Conservation (phyloP, 2,888 invertebrate species). For the Ctena decussata region DNA sequence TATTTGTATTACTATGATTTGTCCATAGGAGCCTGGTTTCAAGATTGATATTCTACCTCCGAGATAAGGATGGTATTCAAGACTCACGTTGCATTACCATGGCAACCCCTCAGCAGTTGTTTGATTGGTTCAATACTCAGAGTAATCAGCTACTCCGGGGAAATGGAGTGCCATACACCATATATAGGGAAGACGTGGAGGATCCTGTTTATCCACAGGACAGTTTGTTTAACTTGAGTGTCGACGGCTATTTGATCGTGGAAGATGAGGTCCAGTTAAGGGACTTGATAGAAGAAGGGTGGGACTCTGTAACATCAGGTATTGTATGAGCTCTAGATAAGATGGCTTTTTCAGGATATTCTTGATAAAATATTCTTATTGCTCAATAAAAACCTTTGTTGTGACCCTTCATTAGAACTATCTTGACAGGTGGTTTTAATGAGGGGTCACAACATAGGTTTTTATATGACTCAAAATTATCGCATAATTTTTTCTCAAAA, state of each 20-base stretch:
- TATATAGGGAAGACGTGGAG: background rate
- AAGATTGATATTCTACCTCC: slow-evolving; percentile 46
- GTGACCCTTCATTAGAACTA: too few species aligned
- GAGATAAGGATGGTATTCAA: background rate
- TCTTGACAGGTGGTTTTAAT: too few species aligned
- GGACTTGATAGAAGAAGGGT: slow-evolving; percentile 21
- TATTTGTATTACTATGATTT: too few species aligned
- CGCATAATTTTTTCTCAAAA: too few species aligned
- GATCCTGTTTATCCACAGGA: background rate
- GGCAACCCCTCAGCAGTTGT: slow-evolving; percentile 5
- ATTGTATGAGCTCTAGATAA: too few species aligned
- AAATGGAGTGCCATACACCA: slow-evolving; percentile 30
- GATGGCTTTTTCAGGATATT: too few species aligned
- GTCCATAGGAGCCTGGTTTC: slow-evolving; percentile 51
- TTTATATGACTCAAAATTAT: too few species aligned
- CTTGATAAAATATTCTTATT: too few species aligned
- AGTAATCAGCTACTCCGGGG: slow-evolving; percentile 31
- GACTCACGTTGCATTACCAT: slow-evolving; percentile 43
- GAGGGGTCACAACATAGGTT: too few species aligned
- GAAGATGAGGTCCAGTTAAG: slow-evolving; percentile 40
- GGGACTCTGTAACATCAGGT: slow-evolving; percentile 40
- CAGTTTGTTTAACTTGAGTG: slow-evolving; percentile 35
- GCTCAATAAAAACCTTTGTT: too few species aligned
- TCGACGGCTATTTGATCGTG: slow-evolving; percentile 50
- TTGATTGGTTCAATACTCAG: slow-evolving; percentile 37